These are phyloP conservation scores for Cryptomyrus ogoouensis DNA, from an alignment of 2,113 vertebrate species.

Conservation along the genomic window DNA sequence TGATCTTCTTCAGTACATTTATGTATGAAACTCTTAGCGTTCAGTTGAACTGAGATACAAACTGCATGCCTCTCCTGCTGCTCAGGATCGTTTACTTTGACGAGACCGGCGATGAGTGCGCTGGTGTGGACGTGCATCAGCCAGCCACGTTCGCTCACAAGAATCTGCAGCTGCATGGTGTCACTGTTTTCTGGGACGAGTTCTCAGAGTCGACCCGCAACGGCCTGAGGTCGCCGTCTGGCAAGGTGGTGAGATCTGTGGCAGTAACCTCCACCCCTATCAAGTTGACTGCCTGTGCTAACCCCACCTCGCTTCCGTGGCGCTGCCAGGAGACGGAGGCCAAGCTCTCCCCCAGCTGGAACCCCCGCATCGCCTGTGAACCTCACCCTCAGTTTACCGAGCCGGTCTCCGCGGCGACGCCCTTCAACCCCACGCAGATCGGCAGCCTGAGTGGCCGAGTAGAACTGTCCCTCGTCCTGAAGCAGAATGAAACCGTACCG, in stretches of 20 bases:
- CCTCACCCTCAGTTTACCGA: constrained; percentile 92
- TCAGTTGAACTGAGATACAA: not conserved
- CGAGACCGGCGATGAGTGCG: constrained; percentile 80
- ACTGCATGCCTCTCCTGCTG: constrained; percentile 30
- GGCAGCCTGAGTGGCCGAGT: constrained; percentile 77
- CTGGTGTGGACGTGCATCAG: constrained; percentile 85
- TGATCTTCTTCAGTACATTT: not conserved
- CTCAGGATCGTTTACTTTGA: constrained; percentile 86
- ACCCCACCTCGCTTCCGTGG: constrained; percentile 20
- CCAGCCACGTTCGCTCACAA: constrained; percentile 93
- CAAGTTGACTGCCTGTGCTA: not conserved
- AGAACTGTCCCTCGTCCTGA: constrained; percentile 81
- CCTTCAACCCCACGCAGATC: constrained; percentile 83
- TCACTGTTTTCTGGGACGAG: constrained; percentile 89
- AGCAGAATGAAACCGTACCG: constrained; percentile 88
- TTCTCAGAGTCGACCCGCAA: constrained; percentile 80
- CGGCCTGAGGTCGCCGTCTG: constrained; percentile 76
- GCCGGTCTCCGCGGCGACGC: constrained; percentile 68
- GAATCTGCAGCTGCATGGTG: constrained; percentile 81
- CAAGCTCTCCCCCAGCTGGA: constrained; percentile 97
- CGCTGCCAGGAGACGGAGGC: constrained; percentile 80
- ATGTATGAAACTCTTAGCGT: not conserved
- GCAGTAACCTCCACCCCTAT: not conserved
- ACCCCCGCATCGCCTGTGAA: constrained; percentile 92
- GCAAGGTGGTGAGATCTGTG: constrained; percentile 67